A percentile compares a stretch with the other conserved stretches of the same genome.
phyloP scores from a whole-genome alignment of 37 sponge, comb jelly and placozoan genomes.

The Cladorhizidae sp. region DNA sequence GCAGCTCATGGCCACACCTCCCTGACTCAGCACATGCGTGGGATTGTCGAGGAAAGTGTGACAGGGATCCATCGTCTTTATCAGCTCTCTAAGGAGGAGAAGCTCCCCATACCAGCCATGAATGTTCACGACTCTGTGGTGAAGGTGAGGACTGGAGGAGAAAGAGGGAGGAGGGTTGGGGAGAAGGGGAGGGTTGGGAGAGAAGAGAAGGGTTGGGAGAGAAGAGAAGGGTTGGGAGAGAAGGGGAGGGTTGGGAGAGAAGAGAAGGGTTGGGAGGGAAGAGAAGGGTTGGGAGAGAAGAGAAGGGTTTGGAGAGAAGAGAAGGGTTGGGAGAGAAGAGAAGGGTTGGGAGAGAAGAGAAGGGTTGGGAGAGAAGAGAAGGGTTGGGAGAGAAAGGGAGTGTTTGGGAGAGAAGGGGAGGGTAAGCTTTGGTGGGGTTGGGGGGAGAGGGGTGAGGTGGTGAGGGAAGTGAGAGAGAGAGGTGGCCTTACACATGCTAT shows the following conservation, averaged over 20 bases:
- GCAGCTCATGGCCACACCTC: too few relatives aligned
- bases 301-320: conserved; percentile 73
- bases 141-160: conserved; percentile 44
- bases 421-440: too few relatives aligned
- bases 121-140: conserved; percentile 91
- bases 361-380: conserved; percentile 63
- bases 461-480: background rate
- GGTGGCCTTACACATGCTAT: background rate
- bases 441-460: too few relatives aligned
- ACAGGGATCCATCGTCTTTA: conserved; percentile 87
- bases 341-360: too few relatives aligned
- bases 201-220: too few relatives aligned
- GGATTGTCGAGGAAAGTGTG: conserved; percentile 90
- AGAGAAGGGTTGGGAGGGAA: too few relatives aligned
- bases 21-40: conserved; percentile 61
- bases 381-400: background rate
- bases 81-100: conserved; percentile 77
- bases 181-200: too few relatives aligned
- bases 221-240: background rate
- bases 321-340: background rate
- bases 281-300: too few relatives aligned
- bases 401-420: too few relatives aligned
- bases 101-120: conserved; percentile 85
- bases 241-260: too few relatives aligned
- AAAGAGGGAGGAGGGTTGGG: background rate